Evolutionary conservation across 2,113 vertebrate genomes (phyloP).

Genomic region (Sorex fumeus): DNA sequence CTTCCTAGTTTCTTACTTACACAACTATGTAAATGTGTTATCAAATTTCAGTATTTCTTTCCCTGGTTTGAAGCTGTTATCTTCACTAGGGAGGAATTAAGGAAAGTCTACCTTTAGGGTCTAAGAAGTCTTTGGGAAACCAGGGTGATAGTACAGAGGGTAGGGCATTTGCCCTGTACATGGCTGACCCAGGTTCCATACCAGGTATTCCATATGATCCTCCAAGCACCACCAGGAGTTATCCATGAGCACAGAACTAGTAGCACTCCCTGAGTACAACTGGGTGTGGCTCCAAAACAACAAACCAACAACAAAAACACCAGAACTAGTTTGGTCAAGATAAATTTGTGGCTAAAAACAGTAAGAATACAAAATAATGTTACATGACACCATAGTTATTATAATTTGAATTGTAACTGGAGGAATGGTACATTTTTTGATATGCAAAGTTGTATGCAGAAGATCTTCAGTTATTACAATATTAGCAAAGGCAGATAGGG

Average conservation of each 20-base stretch:
- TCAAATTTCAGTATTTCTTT: conserved; percentile 22
- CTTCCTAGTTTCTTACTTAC: conserved; percentile 18
- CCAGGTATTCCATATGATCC: too few relatives aligned
- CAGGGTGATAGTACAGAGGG: too few relatives aligned
- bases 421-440: not conserved
- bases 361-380: not conserved
- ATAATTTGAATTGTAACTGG: not conserved
- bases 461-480: not conserved
- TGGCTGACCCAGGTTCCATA: too few relatives aligned
- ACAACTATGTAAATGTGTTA: not conserved
- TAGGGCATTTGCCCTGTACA: too few relatives aligned
- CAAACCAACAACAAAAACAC: not conserved
- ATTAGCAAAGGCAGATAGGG: conserved; percentile 14
- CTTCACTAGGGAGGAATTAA: not conserved
- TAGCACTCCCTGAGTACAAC: too few relatives aligned
- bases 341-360: not conserved
- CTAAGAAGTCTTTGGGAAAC: not conserved
- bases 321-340: not conserved
- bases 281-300: too few relatives aligned
- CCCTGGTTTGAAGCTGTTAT: not conserved
- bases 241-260: too few relatives aligned
- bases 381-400: not conserved
- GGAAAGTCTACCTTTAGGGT: conserved; percentile 5
- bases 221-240: too few relatives aligned
- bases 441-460: not conserved